Conservation (phyloP, 2,797 vertebrate species). For the Dendrocincla tyrannina region DNA sequence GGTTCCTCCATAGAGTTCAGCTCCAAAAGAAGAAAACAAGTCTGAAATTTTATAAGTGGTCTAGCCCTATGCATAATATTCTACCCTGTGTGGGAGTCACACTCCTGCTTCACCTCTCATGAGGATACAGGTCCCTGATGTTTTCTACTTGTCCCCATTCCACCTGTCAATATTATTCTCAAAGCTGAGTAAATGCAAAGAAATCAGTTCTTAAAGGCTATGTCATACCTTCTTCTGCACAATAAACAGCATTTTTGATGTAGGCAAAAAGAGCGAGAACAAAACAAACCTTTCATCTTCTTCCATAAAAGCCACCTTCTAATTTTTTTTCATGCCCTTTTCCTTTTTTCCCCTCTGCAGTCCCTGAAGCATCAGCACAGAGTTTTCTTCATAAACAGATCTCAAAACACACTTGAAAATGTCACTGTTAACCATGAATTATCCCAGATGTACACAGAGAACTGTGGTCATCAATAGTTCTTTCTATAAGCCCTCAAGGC, state of each 20-base stretch:
- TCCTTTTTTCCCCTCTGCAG: not conserved
- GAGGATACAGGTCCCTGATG: not conserved
- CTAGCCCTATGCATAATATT: not conserved
- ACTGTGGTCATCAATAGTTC: not conserved
- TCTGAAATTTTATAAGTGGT: not conserved
- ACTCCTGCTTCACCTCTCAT: not conserved
- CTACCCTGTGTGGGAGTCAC: not conserved
- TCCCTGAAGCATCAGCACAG: not conserved
- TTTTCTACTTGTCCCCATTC: not conserved
- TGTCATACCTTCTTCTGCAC: conserved; percentile 10
- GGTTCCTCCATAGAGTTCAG: not conserved
- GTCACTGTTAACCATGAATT: conserved; percentile 32
- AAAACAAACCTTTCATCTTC: conserved; percentile 66
- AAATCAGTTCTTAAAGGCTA: not conserved
- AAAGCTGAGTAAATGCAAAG: conserved; percentile 17
- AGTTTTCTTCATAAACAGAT: conserved; percentile 60
- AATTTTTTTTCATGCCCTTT: conserved; percentile 31
- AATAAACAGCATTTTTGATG: conserved; percentile 67
- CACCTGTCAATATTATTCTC: conserved; percentile 22
- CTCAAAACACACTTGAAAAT: conserved; percentile 49
- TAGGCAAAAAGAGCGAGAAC: conserved; percentile 43
- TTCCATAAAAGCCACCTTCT: conserved; percentile 43
- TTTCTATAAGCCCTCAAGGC: not conserved
- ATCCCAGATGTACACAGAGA: not conserved
- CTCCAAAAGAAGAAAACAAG: not conserved